Conservation (phyloP, 2,797 vertebrate species). For the Sardinella longiceps region DNA sequence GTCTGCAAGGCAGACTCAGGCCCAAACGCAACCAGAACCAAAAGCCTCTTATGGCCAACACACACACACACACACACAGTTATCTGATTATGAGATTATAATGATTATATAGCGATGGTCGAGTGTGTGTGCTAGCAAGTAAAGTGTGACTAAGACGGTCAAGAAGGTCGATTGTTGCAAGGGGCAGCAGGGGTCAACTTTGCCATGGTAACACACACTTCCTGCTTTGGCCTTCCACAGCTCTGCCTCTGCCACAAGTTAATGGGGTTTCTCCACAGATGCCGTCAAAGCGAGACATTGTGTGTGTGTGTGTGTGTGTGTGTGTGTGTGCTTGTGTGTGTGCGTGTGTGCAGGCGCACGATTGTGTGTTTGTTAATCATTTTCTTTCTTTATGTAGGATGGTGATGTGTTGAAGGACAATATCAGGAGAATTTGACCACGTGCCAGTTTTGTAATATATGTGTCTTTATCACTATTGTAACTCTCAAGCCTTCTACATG, state of each 20-base stretch:
- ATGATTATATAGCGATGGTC: not conserved
- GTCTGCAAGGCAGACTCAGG: not conserved
- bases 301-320: not conserved
- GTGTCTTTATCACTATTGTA: constrained; percentile 14
- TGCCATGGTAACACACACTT: not conserved
- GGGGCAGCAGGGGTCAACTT: constrained; percentile 7
- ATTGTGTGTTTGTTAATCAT: not conserved
- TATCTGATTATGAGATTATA: constrained; percentile 39
- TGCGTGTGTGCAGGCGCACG: not conserved
- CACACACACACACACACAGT: not conserved
- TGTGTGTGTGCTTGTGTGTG: not conserved
- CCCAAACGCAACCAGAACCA: not conserved
- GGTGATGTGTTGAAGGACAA: not conserved
- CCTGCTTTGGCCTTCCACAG: not conserved
- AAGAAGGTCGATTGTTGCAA: not conserved
- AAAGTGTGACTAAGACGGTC: not conserved
- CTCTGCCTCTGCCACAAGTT: not conserved
- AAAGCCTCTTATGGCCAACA: not conserved
- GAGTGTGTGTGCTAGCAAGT: constrained; percentile 42
- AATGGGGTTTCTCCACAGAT: not conserved
- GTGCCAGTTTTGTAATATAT: too few species aligned
- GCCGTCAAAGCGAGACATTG: not conserved
- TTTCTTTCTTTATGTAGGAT: constrained; percentile 24
- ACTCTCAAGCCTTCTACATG: too few species aligned
- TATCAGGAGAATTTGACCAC: constrained; percentile 35